phyloP scores from a whole-genome alignment of 2,797 vertebrate genomes.

The Echeneis naucrates region DNA sequence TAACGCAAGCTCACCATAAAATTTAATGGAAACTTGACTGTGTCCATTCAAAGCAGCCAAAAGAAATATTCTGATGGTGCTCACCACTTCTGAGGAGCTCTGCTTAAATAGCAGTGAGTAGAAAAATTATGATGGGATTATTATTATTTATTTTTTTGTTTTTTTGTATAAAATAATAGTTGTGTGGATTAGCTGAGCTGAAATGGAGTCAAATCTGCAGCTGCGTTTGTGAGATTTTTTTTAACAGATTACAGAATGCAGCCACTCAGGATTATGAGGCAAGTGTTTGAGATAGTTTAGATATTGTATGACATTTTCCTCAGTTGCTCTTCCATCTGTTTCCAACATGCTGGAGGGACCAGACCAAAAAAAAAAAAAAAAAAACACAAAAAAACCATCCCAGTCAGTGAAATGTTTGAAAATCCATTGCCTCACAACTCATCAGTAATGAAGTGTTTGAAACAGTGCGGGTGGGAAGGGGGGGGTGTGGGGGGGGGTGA shows the following conservation, averaged over 20 bases:
- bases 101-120: slow-evolving; percentile 1
- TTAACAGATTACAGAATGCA: neutral
- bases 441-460: slow-evolving; percentile 82
- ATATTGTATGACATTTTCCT: slow-evolving; percentile 42
- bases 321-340: slow-evolving; percentile 56
- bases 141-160: slow-evolving; percentile 8
- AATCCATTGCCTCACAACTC: slow-evolving; percentile 73
- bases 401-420: slow-evolving; percentile 76
- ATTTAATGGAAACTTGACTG: slow-evolving; percentile 23
- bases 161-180: neutral
- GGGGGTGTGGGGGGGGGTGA: slow-evolving; percentile 20
- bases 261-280: slow-evolving; percentile 51
- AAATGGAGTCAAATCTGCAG: slow-evolving; percentile 31
- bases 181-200: slow-evolving; percentile 9
- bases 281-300: slow-evolving; percentile 64
- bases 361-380: slow-evolving; percentile 54
- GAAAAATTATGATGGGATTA: neutral
- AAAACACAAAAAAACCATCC: too few relatives aligned
- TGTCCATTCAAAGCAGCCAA: slow-evolving; percentile 13
- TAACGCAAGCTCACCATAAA: slow-evolving; percentile 16
- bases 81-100: neutral
- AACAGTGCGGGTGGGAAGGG: slow-evolving; percentile 41
- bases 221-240: slow-evolving; percentile 10
- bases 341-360: slow-evolving; percentile 56
- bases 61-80: slow-evolving; percentile 10